A percentile compares a stretch with the other conserved stretches of the same genome.
These are phyloP conservation scores for Archaeoteleia sp. DNA, from an alignment of 2,888 invertebrate species.

Conservation along the genomic window DNA sequence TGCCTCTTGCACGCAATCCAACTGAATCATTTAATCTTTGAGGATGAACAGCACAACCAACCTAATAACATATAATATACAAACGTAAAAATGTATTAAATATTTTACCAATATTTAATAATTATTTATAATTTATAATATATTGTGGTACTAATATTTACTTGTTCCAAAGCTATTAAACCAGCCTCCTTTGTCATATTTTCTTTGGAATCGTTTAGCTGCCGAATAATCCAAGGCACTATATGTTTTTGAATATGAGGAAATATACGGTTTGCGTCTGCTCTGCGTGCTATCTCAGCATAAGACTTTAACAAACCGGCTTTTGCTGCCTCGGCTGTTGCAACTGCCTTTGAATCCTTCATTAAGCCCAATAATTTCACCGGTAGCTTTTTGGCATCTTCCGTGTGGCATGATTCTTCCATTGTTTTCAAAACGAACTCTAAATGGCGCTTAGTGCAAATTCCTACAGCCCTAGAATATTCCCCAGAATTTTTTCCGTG, in stretches of 20 bases:
- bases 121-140: neutral
- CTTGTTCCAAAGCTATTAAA: constrained; percentile 66
- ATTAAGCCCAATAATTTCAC: constrained; percentile 66
- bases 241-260: constrained; percentile 60
- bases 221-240: constrained; percentile 66
- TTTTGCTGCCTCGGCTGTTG: constrained; percentile 66
- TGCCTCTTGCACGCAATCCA: constrained; percentile 60
- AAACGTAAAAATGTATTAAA: neutral
- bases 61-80: constrained; percentile 39
- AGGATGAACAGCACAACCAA: constrained; percentile 65
- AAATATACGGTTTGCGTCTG: constrained; percentile 57
- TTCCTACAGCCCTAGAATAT: constrained; percentile 65
- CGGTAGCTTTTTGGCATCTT: constrained; percentile 64
- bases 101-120: neutral
- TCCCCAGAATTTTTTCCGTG: constrained; percentile 53
- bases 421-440: constrained; percentile 59
- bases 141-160: constrained; percentile 23
- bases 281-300: constrained; percentile 64
- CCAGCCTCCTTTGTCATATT: constrained; percentile 64
- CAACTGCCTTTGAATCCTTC: constrained; percentile 65
- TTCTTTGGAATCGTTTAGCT: constrained; percentile 66
- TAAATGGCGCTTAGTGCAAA: constrained; percentile 64
- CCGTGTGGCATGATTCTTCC: constrained; percentile 62
- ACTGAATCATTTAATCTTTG: constrained; percentile 59
- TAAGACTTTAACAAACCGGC: constrained; percentile 65